These are phyloP conservation scores for Scaptodrosophila lebanonensis DNA, from an alignment of 1,140 invertebrate species.

Conservation along the genomic window DNA sequence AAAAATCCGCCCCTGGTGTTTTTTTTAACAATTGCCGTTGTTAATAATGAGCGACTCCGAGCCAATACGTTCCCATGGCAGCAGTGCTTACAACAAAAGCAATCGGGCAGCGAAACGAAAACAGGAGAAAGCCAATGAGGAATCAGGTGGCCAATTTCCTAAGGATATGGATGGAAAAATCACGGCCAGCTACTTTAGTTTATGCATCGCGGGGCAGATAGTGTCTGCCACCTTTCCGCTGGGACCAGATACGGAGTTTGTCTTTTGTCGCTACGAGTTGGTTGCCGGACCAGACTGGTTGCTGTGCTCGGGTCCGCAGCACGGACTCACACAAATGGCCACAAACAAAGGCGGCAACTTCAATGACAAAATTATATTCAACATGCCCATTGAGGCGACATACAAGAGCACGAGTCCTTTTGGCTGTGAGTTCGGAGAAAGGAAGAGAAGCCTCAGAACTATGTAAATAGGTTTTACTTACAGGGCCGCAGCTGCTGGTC, in stretches of 20 bases:
- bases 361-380: slow-evolving; percentile 74
- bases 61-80: slow-evolving; percentile 42
- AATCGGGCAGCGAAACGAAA: slow-evolving; percentile 23
- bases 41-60: slow-evolving; percentile 34
- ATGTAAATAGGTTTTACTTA: background rate
- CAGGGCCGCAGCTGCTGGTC: slow-evolving; percentile 77
- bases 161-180: slow-evolving; percentile 22
- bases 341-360: slow-evolving; percentile 50
- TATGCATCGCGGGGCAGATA: slow-evolving; percentile 66
- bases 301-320: slow-evolving; percentile 56
- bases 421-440: slow-evolving; percentile 65
- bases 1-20: slow-evolving; percentile 17
- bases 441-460: background rate
- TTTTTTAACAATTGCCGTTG: background rate
- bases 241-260: slow-evolving; percentile 58
- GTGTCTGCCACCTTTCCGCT: slow-evolving; percentile 70
- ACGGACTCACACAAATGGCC: slow-evolving; percentile 74
- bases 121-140: slow-evolving; percentile 27
- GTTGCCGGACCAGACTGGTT: slow-evolving; percentile 74
- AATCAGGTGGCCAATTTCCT: slow-evolving; percentile 2
- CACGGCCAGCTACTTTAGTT: slow-evolving; percentile 59
- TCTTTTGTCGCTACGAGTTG: slow-evolving; percentile 76
- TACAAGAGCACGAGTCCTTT: slow-evolving; percentile 74
- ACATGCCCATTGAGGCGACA: slow-evolving; percentile 76
- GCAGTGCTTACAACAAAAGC: slow-evolving; percentile 26